These are phyloP conservation scores for Erinaceus europaeus DNA, from an alignment of 2,113 vertebrate genomes.

Conservation along the genomic window DNA sequence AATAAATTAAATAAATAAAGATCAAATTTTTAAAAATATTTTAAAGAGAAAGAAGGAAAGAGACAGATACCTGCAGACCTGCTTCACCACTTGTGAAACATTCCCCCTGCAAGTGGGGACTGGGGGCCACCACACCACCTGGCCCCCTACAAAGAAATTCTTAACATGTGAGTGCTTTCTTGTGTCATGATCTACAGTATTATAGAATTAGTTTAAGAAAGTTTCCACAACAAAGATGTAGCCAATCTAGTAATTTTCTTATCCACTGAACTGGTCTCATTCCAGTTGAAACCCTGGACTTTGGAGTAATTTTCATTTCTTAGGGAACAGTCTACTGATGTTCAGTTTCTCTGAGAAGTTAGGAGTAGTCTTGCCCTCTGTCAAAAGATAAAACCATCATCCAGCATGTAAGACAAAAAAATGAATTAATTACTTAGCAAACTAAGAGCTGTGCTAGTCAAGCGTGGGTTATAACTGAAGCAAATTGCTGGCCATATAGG, in stretches of 20 bases:
- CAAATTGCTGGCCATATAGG: not conserved
- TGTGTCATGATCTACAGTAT: not conserved
- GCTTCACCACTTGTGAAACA: too few species aligned
- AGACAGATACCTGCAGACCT: too few species aligned
- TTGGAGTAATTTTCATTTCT: not conserved
- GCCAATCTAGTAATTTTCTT: not conserved
- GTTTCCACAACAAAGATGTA: conserved; percentile 13
- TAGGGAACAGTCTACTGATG: not conserved
- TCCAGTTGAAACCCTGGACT: not conserved
- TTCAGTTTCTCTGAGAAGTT: conserved; percentile 28
- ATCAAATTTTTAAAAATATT: too few species aligned
- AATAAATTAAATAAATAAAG: too few species aligned
- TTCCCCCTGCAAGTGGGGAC: too few species aligned
- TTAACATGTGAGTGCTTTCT: conserved; percentile 12
- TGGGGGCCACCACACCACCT: too few species aligned
- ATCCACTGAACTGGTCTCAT: not conserved
- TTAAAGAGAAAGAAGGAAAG: too few species aligned
- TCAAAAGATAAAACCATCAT: not conserved
- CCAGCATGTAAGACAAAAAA: conserved; percentile 10
- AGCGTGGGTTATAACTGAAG: not conserved
- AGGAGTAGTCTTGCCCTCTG: not conserved
- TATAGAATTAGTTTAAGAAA: conserved; percentile 15
- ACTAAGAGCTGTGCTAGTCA: not conserved
- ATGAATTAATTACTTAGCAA: not conserved
- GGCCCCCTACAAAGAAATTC: not conserved